These are phyloP conservation scores for Oreochromis spilurus DNA, from an alignment of 2,113 vertebrate species.

Conservation along the genomic window DNA sequence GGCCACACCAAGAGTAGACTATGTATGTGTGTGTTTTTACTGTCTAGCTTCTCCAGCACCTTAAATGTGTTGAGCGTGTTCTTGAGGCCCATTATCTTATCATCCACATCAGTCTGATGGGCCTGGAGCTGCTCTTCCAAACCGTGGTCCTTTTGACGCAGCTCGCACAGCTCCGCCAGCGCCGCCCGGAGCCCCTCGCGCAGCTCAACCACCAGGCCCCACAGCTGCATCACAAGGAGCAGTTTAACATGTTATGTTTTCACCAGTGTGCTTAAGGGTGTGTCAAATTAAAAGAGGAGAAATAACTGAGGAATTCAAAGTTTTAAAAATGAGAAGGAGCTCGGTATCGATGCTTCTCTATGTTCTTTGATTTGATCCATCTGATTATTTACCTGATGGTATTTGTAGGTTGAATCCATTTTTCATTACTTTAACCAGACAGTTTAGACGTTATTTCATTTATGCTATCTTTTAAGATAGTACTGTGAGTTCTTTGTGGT, in stretches of 20 bases:
- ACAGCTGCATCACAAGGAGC: conserved; percentile 68
- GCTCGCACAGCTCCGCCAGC: conserved; percentile 81
- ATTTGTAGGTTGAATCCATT: not conserved
- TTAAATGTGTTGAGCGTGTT: conserved; percentile 91
- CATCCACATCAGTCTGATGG: conserved; percentile 84
- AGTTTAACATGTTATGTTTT: not conserved
- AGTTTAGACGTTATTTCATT: fast-evolving
- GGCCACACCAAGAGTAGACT: not conserved
- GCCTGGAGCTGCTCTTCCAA: conserved; percentile 87
- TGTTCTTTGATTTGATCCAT: not conserved
- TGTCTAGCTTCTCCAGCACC: conserved; percentile 61
- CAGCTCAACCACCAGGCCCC: conserved; percentile 89
- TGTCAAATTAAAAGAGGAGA: not conserved
- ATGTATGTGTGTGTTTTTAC: not conserved
- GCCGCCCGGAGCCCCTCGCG: conserved; percentile 84
- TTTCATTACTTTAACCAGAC: not conserved
- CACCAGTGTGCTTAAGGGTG: not conserved
- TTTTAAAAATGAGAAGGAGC: not conserved
- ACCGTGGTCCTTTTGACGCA: conserved; percentile 83
- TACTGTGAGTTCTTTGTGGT: not conserved
- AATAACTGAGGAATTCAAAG: not conserved
- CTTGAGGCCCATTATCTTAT: conserved; percentile 90
- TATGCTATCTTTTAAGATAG: not conserved
- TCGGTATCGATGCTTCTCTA: not conserved
- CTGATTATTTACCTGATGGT: not conserved